phyloP scores from a whole-genome alignment of 2,113 vertebrate genomes.

The Fulica atra region DNA sequence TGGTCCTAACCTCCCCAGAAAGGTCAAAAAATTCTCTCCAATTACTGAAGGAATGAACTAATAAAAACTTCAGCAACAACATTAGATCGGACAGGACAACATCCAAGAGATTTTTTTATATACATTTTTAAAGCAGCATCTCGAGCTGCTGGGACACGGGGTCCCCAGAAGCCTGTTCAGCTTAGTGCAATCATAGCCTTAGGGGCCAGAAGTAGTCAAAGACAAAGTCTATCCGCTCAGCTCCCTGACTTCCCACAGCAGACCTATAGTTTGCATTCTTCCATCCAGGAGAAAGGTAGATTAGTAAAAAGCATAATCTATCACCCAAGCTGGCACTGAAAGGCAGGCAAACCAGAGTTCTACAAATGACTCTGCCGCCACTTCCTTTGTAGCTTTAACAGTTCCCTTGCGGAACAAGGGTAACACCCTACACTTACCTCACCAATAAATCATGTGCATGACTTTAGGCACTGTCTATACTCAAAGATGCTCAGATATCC shows the following conservation, averaged over 20 bases:
- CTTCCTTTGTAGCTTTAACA: not conserved
- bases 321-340: not conserved
- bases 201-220: not conserved
- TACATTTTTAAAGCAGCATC: not conserved
- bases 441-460: not conserved
- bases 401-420: not conserved
- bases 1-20: slow-evolving; percentile 29
- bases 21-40: slow-evolving; percentile 51
- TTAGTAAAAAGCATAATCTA: not conserved
- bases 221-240: not conserved
- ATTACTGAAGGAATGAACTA: slow-evolving; percentile 36
- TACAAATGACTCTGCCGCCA: not conserved
- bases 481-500: slow-evolving; percentile 8
- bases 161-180: slow-evolving; percentile 14
- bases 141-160: not conserved
- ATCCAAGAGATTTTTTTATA: not conserved
- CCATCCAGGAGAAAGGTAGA: not conserved
- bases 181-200: not conserved
- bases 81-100: not conserved
- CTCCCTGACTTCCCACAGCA: not conserved
- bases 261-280: not conserved
- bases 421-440: not conserved
- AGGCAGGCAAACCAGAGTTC: slow-evolving; percentile 3
- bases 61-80: slow-evolving; percentile 27
- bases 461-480: not conserved